Percentiles rank a stretch among this genome's conserved stretches.
phyloP scores from a whole-genome alignment of 2,888 invertebrate species.

The Heteromurus nitidus region DNA sequence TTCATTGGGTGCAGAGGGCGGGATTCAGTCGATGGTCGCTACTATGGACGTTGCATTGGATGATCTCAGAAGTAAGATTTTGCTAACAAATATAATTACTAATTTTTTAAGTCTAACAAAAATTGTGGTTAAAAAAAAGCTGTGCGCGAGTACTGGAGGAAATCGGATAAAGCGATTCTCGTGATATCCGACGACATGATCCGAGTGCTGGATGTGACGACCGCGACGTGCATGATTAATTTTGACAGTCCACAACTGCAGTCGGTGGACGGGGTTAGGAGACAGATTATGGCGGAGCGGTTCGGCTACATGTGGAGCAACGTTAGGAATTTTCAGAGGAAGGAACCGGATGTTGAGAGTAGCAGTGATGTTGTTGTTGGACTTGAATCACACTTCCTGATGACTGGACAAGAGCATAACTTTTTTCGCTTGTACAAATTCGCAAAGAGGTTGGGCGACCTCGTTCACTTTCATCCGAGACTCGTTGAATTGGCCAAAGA shows the following conservation, averaged over 20 bases:
- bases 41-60: not conserved
- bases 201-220: not conserved
- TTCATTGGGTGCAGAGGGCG: not conserved
- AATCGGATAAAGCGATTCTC: not conserved
- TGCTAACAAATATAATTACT: too few species aligned
- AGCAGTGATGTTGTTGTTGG: too few species aligned
- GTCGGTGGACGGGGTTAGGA: not conserved
- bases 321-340: slow-evolving; percentile 32
- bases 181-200: slow-evolving; percentile 31
- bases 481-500: slow-evolving; percentile 25
- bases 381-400: slow-evolving; percentile 46
- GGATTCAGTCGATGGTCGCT: not conserved
- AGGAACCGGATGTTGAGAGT: too few species aligned
- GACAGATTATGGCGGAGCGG: slow-evolving; percentile 25
- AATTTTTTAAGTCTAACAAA: too few species aligned
- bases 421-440: slow-evolving; percentile 47
- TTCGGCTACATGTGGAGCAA: slow-evolving; percentile 54
- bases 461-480: slow-evolving; percentile 12
- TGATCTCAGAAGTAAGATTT: too few species aligned
- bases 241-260: slow-evolving; percentile 37
- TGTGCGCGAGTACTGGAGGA: not conserved
- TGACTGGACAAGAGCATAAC: slow-evolving; percentile 50
- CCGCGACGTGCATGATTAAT: slow-evolving; percentile 50
- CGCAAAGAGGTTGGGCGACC: not conserved
- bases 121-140: too few species aligned